phyloP scores from a whole-genome alignment of 2,888 invertebrate genomes.

The Zonitis immaculata region DNA sequence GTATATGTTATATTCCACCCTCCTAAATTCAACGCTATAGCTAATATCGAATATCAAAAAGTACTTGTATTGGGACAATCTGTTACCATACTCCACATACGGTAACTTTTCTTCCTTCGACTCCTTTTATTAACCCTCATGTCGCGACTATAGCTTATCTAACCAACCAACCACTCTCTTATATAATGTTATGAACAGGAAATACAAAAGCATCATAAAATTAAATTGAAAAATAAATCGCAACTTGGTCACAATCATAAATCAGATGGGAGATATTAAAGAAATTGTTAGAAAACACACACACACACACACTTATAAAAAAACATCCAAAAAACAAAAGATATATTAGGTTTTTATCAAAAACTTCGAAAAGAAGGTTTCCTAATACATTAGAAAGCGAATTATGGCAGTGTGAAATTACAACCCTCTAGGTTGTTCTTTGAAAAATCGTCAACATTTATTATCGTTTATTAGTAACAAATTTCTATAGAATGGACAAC shows the following conservation, averaged over 20 bases:
- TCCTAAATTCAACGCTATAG: constrained; percentile 10
- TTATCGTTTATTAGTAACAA: constrained; percentile 9
- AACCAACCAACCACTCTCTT: background rate
- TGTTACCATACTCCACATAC: constrained; percentile 20
- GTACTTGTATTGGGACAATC: constrained; percentile 31
- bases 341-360: constrained; percentile 29
- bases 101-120: constrained; percentile 6
- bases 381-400: background rate
- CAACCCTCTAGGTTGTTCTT: background rate
- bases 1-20: constrained; percentile 11
- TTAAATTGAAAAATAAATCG: constrained; percentile 20
- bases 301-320: constrained; percentile 5
- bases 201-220: constrained; percentile 6
- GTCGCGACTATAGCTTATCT: constrained; percentile 13
- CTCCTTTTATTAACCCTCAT: constrained; percentile 25
- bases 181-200: constrained; percentile 6
- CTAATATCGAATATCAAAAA: constrained; percentile 37
- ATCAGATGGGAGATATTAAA: constrained; percentile 12
- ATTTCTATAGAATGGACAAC: background rate
- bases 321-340: constrained; percentile 29
- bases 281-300: constrained; percentile 13
- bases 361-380: constrained; percentile 5
- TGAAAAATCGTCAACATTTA: constrained; percentile 6
- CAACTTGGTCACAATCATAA: constrained; percentile 7
- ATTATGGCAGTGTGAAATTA: background rate